Base-by-base conservation (phyloP, 2,888 invertebrate species). In the Drosophila antonietae region DNA sequence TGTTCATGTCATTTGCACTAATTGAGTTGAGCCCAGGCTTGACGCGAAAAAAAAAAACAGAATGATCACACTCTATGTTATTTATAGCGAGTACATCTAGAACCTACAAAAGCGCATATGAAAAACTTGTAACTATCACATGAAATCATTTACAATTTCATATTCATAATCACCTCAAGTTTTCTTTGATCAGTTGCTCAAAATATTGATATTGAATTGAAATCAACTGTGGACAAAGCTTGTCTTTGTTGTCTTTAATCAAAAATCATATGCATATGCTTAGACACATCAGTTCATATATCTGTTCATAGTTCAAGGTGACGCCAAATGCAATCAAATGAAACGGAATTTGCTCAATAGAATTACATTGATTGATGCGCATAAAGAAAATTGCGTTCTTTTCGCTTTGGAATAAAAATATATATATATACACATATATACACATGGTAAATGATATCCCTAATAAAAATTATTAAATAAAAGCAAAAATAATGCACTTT, bases 261-360 rank as follows among this genome's bases (percentile, higher is more conserved):
- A 20, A 7, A 20, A 23, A 2, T 8, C 14, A 33, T 35, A 51
- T 18, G n/a, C 18, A 20, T 35, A 20, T 18, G 33, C 33, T 51
- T 12, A 31, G 31, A 12, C 31, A 28, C 28, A 28, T 28, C 28
- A 6, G 31, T 33, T 58, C 9, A 6, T 39, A 31, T 35, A 23
- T 61, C 59, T 33, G 20, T 61, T 33, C 43, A 15, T 37, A 49
- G 37, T 51, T 65, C 66, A 65, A 65, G 65, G 35, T 49, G 39
- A 20, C 6, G 9, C 20, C 8, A 15, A n/a, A 35, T 31, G 39
- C 8, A 39, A 23, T 37, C 47, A 47, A 18, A 33, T 41, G 49
- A 41, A 64, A 64, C n/a, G 28, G 18, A 65, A 65, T 65, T 65
- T 31, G 15, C 43, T 51, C 14, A 52, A 44, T 37, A 10, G 14